Percentiles rank a stretch among this genome's conserved stretches.
These are phyloP conservation scores for Heliconius congener DNA, from an alignment of 1,140 invertebrate species.

Conservation along the genomic window DNA sequence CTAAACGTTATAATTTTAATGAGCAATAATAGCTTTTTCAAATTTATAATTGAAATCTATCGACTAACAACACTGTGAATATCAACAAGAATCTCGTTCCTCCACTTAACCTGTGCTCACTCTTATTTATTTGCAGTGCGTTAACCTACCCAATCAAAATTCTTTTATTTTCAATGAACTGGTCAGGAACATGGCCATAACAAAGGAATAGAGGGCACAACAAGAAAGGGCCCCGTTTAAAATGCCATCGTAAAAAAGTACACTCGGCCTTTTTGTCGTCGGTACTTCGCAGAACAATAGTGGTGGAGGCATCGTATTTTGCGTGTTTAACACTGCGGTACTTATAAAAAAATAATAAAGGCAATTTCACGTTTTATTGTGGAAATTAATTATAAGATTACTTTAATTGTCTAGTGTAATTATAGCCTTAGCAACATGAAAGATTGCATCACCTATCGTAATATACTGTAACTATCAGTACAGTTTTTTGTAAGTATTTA, in stretches of 20 bases:
- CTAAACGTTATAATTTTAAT: neutral
- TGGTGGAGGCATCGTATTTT: neutral
- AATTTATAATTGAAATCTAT: neutral
- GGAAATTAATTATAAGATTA: neutral
- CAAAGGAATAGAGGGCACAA: slow-evolving; percentile 40
- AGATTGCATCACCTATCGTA: neutral
- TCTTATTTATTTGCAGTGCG: slow-evolving; percentile 29
- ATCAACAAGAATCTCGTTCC: neutral
- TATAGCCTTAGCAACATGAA: neutral
- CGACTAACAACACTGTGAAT: neutral
- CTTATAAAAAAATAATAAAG: neutral
- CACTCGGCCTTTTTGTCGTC: slow-evolving; percentile 23
- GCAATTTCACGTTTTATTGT: neutral
- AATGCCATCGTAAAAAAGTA: slow-evolving; percentile 22
- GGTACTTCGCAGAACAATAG: slow-evolving; percentile 5
- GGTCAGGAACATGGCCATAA: slow-evolving; percentile 37
- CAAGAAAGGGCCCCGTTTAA: slow-evolving; percentile 36
- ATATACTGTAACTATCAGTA: neutral
- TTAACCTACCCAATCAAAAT: slow-evolving; percentile 30
- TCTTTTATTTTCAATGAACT: slow-evolving; percentile 40
- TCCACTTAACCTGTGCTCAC: slow-evolving; percentile 4
- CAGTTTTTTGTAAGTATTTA: neutral
- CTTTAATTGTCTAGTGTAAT: neutral
- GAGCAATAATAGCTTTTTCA: neutral
- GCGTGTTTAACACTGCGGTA: slow-evolving; percentile 4